These are phyloP conservation scores for Amblyraja radiata DNA, from an alignment of 2,797 vertebrate species.

Conservation along the genomic window DNA sequence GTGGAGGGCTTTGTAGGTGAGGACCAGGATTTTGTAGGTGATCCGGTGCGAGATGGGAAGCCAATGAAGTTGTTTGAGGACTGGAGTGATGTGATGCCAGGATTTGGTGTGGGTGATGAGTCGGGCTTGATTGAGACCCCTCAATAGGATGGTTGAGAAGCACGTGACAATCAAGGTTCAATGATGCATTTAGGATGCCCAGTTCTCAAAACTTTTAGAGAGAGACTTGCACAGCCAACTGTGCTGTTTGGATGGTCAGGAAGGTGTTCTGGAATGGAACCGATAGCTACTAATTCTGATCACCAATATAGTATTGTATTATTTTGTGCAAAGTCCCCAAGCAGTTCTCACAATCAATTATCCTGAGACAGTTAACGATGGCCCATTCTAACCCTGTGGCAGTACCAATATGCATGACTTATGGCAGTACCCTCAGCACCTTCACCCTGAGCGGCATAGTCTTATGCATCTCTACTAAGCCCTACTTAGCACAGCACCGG, in stretches of 20 bases:
- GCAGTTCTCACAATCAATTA: neutral
- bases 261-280: neutral
- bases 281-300: neutral
- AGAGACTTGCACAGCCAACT: neutral
- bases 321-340: neutral
- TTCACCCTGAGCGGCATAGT: neutral
- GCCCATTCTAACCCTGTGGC: neutral
- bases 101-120: no score
- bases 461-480: neutral
- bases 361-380: neutral
- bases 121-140: neutral
- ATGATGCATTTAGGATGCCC: neutral
- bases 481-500: no score
- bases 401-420: neutral
- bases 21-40: no score
- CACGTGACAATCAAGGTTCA: neutral
- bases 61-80: no score
- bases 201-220: neutral
- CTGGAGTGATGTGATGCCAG: no score
- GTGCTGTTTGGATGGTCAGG: neutral
- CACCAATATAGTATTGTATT: neutral
- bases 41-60: no score
- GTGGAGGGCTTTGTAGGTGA: no score
- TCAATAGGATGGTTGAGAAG: neutral
- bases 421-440: neutral